These are phyloP conservation scores for Chloropsis cyanopogon DNA, from an alignment of 2,113 vertebrate species.

Conservation along the genomic window DNA sequence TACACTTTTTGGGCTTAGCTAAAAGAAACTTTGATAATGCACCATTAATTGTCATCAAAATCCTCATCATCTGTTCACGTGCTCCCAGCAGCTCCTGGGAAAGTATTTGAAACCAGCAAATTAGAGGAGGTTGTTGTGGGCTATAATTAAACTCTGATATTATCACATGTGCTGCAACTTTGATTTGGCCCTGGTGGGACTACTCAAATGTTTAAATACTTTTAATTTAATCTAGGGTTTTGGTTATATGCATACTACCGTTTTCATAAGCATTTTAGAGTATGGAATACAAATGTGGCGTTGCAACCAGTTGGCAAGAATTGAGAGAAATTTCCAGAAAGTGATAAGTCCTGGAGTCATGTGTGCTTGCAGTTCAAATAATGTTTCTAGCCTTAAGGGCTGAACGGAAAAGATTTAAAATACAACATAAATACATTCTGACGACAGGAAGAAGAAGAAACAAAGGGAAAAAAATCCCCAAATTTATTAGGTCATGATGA, in stretches of 20 bases:
- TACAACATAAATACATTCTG: neutral
- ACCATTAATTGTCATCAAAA: neutral
- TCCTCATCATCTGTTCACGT: neutral
- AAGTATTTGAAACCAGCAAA: neutral
- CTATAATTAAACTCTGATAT: neutral
- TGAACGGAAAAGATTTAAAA: constrained; percentile 9
- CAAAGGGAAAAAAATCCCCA: neutral
- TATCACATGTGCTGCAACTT: neutral
- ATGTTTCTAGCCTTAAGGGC: neutral
- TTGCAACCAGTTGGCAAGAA: neutral
- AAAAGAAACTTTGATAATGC: neutral
- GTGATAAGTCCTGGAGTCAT: neutral
- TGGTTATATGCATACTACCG: neutral
- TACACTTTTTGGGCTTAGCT: neutral
- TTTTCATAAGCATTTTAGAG: neutral
- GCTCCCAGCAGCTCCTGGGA: neutral
- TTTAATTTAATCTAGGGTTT: neutral
- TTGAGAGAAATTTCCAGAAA: neutral
- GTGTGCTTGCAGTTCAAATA: neutral
- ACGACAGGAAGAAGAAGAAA: constrained; percentile 50
- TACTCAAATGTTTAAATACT: neutral
- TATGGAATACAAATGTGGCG: fast-evolving
- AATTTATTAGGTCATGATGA: neutral
- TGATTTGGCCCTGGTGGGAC: neutral
- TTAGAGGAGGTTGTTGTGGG: neutral